Evolutionary conservation across 1,140 invertebrate genomes (phyloP), one percentile per base, ranked within the genome.

Genomic region (Ceratina japonica): DNA sequence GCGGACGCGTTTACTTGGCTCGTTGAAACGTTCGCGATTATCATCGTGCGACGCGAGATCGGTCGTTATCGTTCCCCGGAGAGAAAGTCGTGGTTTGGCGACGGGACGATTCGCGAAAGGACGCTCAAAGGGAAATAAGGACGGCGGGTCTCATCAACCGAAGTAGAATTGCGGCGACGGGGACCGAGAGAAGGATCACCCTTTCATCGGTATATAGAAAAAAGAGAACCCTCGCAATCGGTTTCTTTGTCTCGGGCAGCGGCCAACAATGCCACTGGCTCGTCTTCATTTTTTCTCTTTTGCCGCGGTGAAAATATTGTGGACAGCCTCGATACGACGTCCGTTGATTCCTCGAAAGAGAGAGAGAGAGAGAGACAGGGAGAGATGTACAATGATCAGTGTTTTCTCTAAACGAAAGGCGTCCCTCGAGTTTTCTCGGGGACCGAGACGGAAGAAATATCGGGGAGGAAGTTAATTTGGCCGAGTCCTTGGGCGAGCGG

Each of bases 101-200:
- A 44, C 37, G 10, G 37, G 37, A 44, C 10, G 37, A 44, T 70
- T 56, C 61, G 56, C 81, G 66, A 52, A 65, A 31, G 27, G 31
- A 44, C 12, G 20, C 37, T 72, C 56, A 59, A 61, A 61, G 65
- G 71, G 76, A 64, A 64, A 80, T 86, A 81, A 69, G 88, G 89
- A 89, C 87, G 82, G 86, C 87, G 82, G 80, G 86, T 87, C 90
- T 86, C 84, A 89, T 88, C 84, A 86, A 82, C 61, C 51, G 78
- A 71, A 88, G 87, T 84, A 76, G 81, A 75, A 87, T 87, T 87
- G 73, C 54, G 58, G 13, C 44, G 65, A 61, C 76, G 24, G 66
- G 56, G 24, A 54, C 22, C 18, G 15, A 52, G 69, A 65, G 20
- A 12, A 16, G 31, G 24, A 27, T 31, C 68, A 65, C 61, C 79